Evolutionary conservation across 92 coral and sea anemone genomes (phyloP), one percentile per base, ranked within the genome.

Genomic region (Pocillopora grandis): DNA sequence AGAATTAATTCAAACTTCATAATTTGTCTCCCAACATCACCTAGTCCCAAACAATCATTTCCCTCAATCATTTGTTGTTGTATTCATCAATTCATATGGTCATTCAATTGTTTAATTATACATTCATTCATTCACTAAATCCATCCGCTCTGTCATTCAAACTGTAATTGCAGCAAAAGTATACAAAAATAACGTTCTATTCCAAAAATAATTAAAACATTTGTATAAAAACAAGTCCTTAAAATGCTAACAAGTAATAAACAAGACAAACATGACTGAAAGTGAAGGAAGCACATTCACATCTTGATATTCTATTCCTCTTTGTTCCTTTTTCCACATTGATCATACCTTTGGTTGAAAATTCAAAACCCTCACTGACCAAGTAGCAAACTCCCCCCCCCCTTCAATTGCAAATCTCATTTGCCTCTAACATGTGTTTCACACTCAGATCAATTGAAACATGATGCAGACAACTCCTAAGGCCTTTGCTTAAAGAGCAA

Each of bases 121-220:
- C 36, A 23, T 49, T 20, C 12, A n/a, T 74, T 16, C 14, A 1
- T n/a, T 57, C 78, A 19, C 9, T 31, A 21, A 58, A 14, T 31
- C 31, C 19, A 20, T 75, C 3, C 15, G 56, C 7, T 10, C 13
- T 4, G 18, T 52, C 70, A 66, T 66, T 66, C 70, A 66, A 3
- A 0, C 69, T 10, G 2, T 64, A 19, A 19, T 27, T 19, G 31
- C 69, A 64, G 80, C 56, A 36, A 76, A 67, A 64, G 11, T 13
- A 19, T 80, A 80, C 76, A 80, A 80, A 80, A 80, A 80, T 80
- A 80, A 68, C 58, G 12, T n/a, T 59, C 10, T 67, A 68, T 55
- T 37, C 31, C 63, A 59, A 59, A 59, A 80, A 31, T 67, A 57
- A 80, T 37, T 12, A 17, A 20, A 52, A 12, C 36, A 18, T 33